Evolutionary conservation across 2,797 vertebrate species (phyloP).

Genomic region (Intellagama lesueurii): DNA sequence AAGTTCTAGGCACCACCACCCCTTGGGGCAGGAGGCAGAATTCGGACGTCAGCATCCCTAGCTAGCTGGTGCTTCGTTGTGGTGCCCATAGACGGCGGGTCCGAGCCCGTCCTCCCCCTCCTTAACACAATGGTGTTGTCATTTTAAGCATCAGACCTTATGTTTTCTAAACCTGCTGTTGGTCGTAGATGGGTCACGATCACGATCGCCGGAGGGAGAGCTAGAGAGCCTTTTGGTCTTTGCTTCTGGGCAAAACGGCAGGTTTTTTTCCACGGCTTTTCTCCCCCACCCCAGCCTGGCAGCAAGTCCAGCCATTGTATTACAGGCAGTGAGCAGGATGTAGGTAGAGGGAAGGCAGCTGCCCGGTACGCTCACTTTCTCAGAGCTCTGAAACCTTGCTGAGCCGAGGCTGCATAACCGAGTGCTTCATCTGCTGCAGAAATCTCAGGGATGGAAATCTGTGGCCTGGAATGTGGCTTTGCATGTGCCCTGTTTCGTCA

Average conservation of each 20-base stretch:
- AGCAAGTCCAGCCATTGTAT: slow-evolving; percentile 60
- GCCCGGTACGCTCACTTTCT: background rate
- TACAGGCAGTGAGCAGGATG: slow-evolving; percentile 58
- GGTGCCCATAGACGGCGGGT: too few relatives aligned
- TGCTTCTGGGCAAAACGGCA: slow-evolving; percentile 54
- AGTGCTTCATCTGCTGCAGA: slow-evolving; percentile 8
- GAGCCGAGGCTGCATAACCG: slow-evolving; percentile 39
- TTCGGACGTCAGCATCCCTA: background rate
- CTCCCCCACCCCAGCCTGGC: slow-evolving; percentile 58
- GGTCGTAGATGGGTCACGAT: background rate
- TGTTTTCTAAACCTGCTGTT: background rate
- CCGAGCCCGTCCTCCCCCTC: background rate
- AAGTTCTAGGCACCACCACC: too few relatives aligned
- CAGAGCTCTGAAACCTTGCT: background rate
- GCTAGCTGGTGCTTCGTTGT: background rate
- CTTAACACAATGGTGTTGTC: background rate
- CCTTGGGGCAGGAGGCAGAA: background rate
- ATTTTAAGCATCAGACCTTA: background rate
- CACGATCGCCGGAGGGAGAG: slow-evolving; percentile 18
- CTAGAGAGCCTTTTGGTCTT: slow-evolving; percentile 49
- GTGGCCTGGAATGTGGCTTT: background rate
- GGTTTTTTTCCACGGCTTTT: slow-evolving; percentile 40
- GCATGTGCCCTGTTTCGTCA: background rate
- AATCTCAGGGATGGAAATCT: background rate
- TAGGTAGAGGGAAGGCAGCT: slow-evolving; percentile 31